Percentiles rank a stretch among this genome's conserved stretches.
Evolutionary conservation across 2,888 invertebrate genomes (phyloP).

Genomic region (Pseudococcus viburni): DNA sequence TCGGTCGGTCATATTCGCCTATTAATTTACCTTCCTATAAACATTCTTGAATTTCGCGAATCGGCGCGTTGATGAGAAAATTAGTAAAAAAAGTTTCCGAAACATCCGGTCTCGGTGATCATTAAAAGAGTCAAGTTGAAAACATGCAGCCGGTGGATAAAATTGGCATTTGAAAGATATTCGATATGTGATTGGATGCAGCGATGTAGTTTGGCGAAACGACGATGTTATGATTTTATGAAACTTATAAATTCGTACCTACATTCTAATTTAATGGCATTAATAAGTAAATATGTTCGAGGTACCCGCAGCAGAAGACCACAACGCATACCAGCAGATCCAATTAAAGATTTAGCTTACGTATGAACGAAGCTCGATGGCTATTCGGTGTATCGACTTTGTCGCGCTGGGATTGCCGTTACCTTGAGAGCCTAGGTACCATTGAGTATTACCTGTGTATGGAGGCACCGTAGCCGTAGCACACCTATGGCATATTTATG

Average conservation of each 20-base stretch:
- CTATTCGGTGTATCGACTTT: background rate
- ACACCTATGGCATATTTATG: slow-evolving; percentile 45
- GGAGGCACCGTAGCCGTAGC: background rate
- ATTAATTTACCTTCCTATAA: too few species aligned
- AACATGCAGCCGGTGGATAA: background rate
- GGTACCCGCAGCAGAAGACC: background rate
- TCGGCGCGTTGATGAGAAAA: background rate
- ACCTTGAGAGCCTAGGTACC: background rate
- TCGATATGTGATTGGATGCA: background rate
- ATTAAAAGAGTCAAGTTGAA: background rate
- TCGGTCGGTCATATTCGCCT: too few species aligned
- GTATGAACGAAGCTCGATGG: background rate
- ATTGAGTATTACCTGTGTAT: background rate
- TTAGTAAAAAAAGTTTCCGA: background rate
- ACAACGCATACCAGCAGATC: background rate
- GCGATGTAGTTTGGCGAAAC: background rate
- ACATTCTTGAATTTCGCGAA: background rate
- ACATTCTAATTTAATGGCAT: background rate
- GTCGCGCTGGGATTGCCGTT: slow-evolving; percentile 1
- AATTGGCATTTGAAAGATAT: background rate
- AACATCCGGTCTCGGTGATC: background rate
- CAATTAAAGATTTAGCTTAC: background rate
- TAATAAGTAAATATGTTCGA: background rate
- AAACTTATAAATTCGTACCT: background rate
- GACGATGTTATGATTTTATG: background rate